Evolutionary conservation across 30 jellyfish, hydroid and myxozoan species (phyloP).

Genomic region (Turritopsis dohrnii): DNA sequence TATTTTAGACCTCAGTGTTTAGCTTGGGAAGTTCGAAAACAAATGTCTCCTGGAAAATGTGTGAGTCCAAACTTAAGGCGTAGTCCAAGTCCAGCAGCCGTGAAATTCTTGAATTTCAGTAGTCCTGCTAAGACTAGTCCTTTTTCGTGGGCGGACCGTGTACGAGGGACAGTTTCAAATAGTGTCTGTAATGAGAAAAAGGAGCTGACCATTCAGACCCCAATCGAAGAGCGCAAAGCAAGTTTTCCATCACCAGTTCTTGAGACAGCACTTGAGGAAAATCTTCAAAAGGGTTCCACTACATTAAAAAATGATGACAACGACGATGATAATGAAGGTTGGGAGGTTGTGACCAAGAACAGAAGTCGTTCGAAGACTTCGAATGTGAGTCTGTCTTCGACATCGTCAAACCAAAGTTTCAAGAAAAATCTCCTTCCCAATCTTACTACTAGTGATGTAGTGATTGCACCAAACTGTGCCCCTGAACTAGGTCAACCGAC

Average conservation of each 20-base stretch:
- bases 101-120: slow-evolving; percentile 50
- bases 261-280: slow-evolving; percentile 22
- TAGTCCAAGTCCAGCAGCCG: slow-evolving; percentile 73
- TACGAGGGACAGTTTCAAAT: slow-evolving; percentile 40
- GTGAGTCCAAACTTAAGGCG: slow-evolving; percentile 63
- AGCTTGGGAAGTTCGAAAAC: slow-evolving; percentile 98
- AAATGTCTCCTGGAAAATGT: slow-evolving; percentile 84
- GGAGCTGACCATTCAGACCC: background rate
- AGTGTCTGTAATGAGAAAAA: background rate
- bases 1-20: slow-evolving; percentile 66
- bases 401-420: slow-evolving; percentile 27
- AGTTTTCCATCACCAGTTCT: slow-evolving; percentile 34
- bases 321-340: slow-evolving; percentile 69
- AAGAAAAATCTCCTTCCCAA: background rate
- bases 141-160: slow-evolving; percentile 90
- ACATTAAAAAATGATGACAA: slow-evolving; percentile 2
- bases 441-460: background rate
- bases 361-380: slow-evolving; percentile 75
- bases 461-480: background rate
- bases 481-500: background rate
- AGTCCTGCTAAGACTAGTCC: slow-evolving; percentile 19
- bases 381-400: background rate
- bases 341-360: slow-evolving; percentile 89
- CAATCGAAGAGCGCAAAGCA: background rate
- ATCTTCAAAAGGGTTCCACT: background rate